These are phyloP conservation scores for Tragelaphus strepsiceros DNA, from an alignment of 2,113 vertebrate genomes.

Conservation along the genomic window DNA sequence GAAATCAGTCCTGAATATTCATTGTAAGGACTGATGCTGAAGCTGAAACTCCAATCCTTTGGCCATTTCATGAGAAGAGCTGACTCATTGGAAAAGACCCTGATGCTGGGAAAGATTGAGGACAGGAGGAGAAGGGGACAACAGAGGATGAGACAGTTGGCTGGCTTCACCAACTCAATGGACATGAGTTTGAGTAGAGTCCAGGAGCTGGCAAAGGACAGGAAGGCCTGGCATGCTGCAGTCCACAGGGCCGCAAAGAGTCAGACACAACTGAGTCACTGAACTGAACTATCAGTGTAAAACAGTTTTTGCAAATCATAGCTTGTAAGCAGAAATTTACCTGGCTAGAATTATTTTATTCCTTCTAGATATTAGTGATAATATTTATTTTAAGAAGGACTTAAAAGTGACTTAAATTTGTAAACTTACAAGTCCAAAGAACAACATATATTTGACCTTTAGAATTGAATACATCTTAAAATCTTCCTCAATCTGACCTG, in stretches of 20 bases:
- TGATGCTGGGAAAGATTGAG: not conserved
- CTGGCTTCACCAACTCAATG: not conserved
- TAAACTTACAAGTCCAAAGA: not conserved
- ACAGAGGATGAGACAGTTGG: not conserved
- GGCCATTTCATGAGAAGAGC: not conserved
- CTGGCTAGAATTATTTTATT: not conserved
- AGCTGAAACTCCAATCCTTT: not conserved
- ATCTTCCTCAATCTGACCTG: not conserved
- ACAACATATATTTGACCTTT: not conserved
- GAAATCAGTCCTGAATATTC: not conserved
- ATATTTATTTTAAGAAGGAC: constrained; percentile 6
- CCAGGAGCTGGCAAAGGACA: not conserved
- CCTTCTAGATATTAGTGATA: not conserved
- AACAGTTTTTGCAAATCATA: not conserved
- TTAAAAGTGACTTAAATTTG: not conserved
- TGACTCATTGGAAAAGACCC: not conserved
- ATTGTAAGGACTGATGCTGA: not conserved
- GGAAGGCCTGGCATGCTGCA: not conserved
- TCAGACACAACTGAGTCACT: not conserved
- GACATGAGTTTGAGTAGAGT: not conserved
- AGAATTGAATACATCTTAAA: not conserved
- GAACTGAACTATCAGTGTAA: not conserved
- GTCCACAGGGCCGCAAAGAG: not conserved
- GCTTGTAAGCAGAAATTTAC: not conserved
- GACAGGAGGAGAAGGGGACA: not conserved